Evolutionary conservation across 2,888 invertebrate genomes (phyloP).

Genomic region (Hemicrepidius hirtus): DNA sequence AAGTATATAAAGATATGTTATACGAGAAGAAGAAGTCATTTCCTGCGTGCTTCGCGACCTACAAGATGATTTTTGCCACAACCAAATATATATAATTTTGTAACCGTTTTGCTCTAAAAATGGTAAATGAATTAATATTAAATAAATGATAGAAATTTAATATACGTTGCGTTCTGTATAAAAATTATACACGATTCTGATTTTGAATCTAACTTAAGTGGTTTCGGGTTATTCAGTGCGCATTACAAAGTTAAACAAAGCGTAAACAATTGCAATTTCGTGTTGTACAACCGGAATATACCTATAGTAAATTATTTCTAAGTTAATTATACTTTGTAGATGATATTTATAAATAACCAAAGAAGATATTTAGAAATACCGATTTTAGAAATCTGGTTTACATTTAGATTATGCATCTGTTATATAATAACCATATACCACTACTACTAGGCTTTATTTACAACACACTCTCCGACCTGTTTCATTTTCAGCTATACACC

Average conservation of each 20-base stretch:
- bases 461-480: conserved; percentile 23
- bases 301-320: background rate
- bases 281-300: conserved; percentile 3
- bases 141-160: too few relatives aligned
- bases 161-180: background rate
- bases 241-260: background rate
- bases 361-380: conserved; percentile 5
- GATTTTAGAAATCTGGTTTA: conserved; percentile 27
- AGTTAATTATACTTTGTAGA: conserved; percentile 2
- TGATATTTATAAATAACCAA: conserved; percentile 1
- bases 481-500: conserved; percentile 16
- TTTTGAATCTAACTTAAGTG: background rate
- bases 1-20: too few relatives aligned
- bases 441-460: conserved; percentile 25
- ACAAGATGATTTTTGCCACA: too few relatives aligned
- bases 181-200: background rate
- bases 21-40: too few relatives aligned
- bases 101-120: too few relatives aligned
- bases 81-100: too few relatives aligned
- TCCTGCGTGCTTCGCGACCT: too few relatives aligned
- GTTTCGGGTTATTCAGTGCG: too few relatives aligned
- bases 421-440: conserved; percentile 19
- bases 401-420: conserved; percentile 27
- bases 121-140: too few relatives aligned
- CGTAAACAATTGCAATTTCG: conserved; percentile 11